These are phyloP conservation scores for Drosophila atroscutellata DNA, from an alignment of 2,888 invertebrate genomes.

Conservation along the genomic window DNA sequence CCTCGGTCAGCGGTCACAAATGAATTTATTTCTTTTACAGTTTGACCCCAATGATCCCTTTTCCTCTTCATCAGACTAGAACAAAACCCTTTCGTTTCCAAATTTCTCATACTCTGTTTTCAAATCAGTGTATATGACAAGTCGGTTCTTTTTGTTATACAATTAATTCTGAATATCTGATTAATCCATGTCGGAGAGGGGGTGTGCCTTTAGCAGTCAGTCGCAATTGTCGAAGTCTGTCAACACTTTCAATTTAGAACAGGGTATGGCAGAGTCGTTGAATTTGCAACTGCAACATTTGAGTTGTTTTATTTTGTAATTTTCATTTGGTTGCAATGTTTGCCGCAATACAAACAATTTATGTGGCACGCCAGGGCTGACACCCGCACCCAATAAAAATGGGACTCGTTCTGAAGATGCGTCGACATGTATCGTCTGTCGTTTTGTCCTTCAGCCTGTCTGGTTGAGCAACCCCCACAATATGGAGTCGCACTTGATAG, in stretches of 20 bases:
- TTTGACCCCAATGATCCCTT: conserved; percentile 26
- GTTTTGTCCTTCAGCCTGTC: conserved; percentile 4
- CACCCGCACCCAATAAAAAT: conserved; percentile 17
- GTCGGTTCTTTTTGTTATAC: neutral
- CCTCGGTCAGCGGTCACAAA: conserved; percentile 73
- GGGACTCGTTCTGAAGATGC: conserved; percentile 21
- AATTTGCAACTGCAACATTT: neutral
- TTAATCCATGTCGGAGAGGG: neutral
- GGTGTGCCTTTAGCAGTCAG: neutral
- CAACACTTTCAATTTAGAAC: neutral
- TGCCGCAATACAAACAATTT: conserved; percentile 56
- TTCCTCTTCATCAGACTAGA: neutral
- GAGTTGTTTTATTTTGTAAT: conserved; percentile 32
- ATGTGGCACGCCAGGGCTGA: conserved; percentile 47
- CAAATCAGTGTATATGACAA: neutral
- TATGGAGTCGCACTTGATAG: conserved; percentile 29
- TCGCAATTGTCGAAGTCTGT: neutral
- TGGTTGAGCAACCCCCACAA: conserved; percentile 41
- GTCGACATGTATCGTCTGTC: conserved; percentile 5
- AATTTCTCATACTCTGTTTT: neutral
- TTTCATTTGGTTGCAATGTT: conserved; percentile 55
- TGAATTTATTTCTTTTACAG: conserved; percentile 75
- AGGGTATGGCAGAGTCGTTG: conserved; percentile 2
- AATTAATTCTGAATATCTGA: neutral
- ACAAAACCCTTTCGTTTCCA: neutral